These are phyloP conservation scores for Cataglyphis hispanica DNA, from an alignment of 1,140 invertebrate species.

Conservation along the genomic window DNA sequence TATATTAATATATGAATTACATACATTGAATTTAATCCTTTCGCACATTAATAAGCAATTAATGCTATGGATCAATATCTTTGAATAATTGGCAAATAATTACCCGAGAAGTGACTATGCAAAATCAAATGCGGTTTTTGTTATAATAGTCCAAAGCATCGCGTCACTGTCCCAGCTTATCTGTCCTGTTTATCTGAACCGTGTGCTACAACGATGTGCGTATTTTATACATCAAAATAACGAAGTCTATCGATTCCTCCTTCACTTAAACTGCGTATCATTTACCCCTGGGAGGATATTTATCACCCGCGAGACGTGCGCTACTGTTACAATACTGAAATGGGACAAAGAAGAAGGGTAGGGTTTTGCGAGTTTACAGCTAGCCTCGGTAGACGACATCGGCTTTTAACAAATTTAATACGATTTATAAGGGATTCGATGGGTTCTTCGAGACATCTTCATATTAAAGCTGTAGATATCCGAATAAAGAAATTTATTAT, in stretches of 20 bases:
- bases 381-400: not conserved
- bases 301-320: not conserved
- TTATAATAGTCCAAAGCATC: not conserved
- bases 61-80: not conserved
- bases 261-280: not conserved
- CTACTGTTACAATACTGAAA: not conserved
- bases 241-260: slow-evolving; percentile 18
- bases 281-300: slow-evolving; percentile 1
- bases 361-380: not conserved
- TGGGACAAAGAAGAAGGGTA: not conserved
- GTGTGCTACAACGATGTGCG: not conserved
- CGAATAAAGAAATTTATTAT: not conserved
- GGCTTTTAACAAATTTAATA: slow-evolving; percentile 8
- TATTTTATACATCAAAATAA: slow-evolving; percentile 1
- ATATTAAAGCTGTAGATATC: not conserved
- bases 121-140: not conserved
- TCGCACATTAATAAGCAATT: not conserved
- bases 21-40: not conserved
- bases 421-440: not conserved
- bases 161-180: not conserved
- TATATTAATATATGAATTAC: no score
- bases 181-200: not conserved
- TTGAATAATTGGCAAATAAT: not conserved
- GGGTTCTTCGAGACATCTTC: not conserved
- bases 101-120: not conserved